Evolutionary conservation across 2,797 vertebrate species (phyloP).

Genomic region (Neoniphon sammara): DNA sequence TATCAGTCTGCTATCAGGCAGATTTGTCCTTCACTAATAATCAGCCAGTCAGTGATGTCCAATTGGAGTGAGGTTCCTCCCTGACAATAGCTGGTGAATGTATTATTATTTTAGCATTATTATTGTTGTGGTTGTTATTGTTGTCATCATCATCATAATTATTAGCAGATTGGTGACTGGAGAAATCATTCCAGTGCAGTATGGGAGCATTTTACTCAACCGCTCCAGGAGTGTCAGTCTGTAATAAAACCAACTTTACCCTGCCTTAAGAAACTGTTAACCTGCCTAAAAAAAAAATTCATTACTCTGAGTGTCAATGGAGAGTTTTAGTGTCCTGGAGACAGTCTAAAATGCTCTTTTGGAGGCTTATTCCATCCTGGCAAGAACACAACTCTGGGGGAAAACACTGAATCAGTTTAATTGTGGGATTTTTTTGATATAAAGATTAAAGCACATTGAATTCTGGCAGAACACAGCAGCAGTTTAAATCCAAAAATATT

Average conservation of each 20-base stretch:
- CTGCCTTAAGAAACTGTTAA: constrained; percentile 1
- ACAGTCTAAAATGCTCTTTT: not conserved
- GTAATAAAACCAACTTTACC: not conserved
- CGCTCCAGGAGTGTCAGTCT: not conserved
- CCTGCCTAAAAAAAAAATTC: not conserved
- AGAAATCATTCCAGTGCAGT: not conserved
- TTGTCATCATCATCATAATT: too few species aligned
- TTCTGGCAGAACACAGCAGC: too few species aligned
- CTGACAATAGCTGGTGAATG: not conserved
- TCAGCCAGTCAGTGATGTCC: too few species aligned
- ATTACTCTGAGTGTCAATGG: not conserved
- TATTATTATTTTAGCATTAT: not conserved
- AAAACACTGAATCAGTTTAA: not conserved
- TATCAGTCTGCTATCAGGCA: too few species aligned
- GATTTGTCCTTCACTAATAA: too few species aligned
- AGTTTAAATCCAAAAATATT: not conserved
- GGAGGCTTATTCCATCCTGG: not conserved
- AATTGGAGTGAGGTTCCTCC: not conserved
- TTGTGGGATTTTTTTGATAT: too few species aligned
- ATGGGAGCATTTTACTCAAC: not conserved
- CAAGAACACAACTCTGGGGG: not conserved
- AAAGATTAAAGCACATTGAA: too few species aligned
- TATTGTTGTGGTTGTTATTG: not conserved
- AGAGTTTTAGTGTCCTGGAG: not conserved
- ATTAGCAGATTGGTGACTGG: too few species aligned